Percentiles rank a stretch among this genome's conserved stretches.
Conservation (phyloP, 1,140 invertebrate species). For the Listronotus bonariensis region DNA sequence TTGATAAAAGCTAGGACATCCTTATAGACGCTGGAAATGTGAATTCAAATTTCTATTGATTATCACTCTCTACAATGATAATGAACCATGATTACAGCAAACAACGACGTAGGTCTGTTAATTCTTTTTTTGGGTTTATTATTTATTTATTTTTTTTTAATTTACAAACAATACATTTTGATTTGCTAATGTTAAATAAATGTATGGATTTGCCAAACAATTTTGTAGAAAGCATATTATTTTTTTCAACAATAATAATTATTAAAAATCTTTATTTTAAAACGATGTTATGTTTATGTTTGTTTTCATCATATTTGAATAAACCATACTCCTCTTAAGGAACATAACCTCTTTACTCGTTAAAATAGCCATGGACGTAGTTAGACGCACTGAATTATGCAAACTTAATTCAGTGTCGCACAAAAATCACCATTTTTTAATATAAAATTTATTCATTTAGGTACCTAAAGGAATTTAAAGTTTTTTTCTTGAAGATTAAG, state of each 20-base stretch:
- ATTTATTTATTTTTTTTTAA: background rate
- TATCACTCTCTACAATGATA: too few species aligned
- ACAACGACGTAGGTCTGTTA: constrained; percentile 18
- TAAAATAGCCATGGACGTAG: background rate
- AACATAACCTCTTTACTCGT: constrained; percentile 5
- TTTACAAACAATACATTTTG: background rate
- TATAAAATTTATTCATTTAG: too few species aligned
- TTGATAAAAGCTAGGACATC: too few species aligned
- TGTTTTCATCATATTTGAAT: constrained; percentile 16
- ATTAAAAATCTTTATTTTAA: too few species aligned
- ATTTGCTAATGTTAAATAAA: background rate
- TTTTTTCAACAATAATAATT: too few species aligned
- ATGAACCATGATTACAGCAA: background rate
- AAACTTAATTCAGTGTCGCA: too few species aligned
- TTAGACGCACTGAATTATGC: too few species aligned
- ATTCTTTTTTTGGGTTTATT: background rate
- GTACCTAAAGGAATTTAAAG: too few species aligned
- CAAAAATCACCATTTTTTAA: too few species aligned
- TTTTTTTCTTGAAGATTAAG: too few species aligned
- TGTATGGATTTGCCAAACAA: background rate
- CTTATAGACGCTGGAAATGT: too few species aligned
- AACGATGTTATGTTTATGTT: constrained; percentile 17
- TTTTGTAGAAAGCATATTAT: background rate
- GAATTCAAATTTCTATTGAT: too few species aligned
- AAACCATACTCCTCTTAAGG: constrained; percentile 22